Base-by-base conservation (phyloP, 2,797 vertebrate genomes). In the Linurgus olivaceus region DNA sequence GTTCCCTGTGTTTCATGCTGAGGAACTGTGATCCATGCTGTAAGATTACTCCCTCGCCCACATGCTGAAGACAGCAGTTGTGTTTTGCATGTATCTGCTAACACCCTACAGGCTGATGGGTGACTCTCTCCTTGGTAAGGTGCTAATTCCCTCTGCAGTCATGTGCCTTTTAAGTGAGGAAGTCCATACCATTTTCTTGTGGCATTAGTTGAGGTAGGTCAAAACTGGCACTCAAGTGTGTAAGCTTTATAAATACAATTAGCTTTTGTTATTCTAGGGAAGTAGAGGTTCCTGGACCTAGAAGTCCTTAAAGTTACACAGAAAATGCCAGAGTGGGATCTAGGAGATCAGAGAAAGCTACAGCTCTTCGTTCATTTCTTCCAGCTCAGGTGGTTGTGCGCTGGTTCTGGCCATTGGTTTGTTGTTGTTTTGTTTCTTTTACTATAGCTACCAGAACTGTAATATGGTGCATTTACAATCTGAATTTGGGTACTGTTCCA, bases 1-100 rank as follows among this genome's bases (percentile, higher is more conserved):
- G 83, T 90, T 96, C 19, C 57, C 47, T 89, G 91, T 75, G 45
- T 74, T 96, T 93, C 81, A 71, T 89, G 65, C 67, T 37, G 63
- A 66, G 77, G 67, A 92, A 70, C 37, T 87, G 26, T 0, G 0
- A 35, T 76, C 86, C 80, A 11, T 40, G 6, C 66, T 79, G 76
- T 86, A 61, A 85, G 86, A 81, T 76, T 71, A 42, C 67, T 95
- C 48, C 51, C 51, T 92, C 0, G 0, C 45, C 42, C 51, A 81
- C 35, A 26, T 72, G 76, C 52, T 91, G 42, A 83, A 75, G 37
- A 7, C 45, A 71, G 65, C 54, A 42, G 25, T 66, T 94, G n/a
- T 54, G n/a, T 86, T 91, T 81, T 72, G 44, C 17, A 6, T 21
- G 23, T 48, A 4, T 84, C 50, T 81, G 29, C 55, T 88, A 13